phyloP scores from a whole-genome alignment of 2,888 invertebrate genomes.

The Rhopalosiphum nymphaeae region DNA sequence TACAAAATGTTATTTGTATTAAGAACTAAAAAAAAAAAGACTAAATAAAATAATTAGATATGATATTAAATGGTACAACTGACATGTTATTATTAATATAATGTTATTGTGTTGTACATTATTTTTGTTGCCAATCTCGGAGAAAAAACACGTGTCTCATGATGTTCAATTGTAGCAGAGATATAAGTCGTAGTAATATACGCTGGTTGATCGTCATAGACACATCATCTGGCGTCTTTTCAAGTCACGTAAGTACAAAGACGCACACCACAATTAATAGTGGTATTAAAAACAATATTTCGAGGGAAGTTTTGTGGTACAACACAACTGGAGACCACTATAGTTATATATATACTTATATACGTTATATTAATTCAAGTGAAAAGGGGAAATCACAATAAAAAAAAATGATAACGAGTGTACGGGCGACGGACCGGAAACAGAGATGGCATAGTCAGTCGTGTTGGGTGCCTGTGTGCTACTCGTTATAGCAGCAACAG shows the following conservation, averaged over 20 bases:
- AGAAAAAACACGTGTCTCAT: not conserved
- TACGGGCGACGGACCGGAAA: slow-evolving; percentile 47
- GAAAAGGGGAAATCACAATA: slow-evolving; percentile 52
- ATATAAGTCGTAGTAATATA: not conserved
- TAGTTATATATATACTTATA: not conserved
- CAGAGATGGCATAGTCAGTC: slow-evolving; percentile 25
- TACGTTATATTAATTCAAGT: slow-evolving; percentile 33
- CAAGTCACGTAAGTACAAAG: slow-evolving; percentile 5
- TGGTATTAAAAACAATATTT: slow-evolving; percentile 50
- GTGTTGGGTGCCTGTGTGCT: slow-evolving; percentile 14
- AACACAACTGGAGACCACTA: not conserved
- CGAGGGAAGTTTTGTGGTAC: not conserved
- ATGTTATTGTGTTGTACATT: not conserved
- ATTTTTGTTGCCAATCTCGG: not conserved
- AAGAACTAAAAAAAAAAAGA: not conserved
- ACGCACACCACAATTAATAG: not conserved
- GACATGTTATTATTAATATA: not conserved
- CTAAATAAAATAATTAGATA: not conserved
- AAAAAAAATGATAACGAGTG: slow-evolving; percentile 25
- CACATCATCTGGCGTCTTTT: slow-evolving; percentile 34
- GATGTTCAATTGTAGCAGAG: not conserved
- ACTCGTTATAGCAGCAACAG: slow-evolving; percentile 39
- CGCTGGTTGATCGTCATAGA: not conserved
- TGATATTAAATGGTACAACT: not conserved
- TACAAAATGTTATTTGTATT: not conserved